Evolutionary conservation across 2,113 vertebrate species (phyloP).

Genomic region (Oryzias woworae): DNA sequence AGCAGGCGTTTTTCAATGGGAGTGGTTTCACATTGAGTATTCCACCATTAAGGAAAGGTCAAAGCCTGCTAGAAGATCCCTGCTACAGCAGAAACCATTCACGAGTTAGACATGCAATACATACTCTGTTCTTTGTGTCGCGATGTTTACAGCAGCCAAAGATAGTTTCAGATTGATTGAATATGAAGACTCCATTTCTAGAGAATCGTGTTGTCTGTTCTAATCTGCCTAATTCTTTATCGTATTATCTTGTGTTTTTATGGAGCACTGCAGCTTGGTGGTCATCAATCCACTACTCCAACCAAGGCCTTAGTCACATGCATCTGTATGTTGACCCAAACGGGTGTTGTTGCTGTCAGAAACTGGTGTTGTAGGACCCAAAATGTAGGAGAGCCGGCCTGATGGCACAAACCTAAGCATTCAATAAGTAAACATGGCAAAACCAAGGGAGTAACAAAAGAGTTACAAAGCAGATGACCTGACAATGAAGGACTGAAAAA

Average conservation of each 20-base stretch:
- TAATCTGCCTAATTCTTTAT: conserved; percentile 3
- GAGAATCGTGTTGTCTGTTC: not conserved
- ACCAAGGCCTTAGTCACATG: no score
- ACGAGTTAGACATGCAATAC: not conserved
- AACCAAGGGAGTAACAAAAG: no score
- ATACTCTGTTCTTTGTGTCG: not conserved
- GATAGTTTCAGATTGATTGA: not conserved
- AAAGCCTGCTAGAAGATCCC: not conserved
- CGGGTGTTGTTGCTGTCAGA: no score
- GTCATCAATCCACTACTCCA: no score
- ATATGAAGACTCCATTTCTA: not conserved
- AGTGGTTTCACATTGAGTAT: conserved; percentile 7
- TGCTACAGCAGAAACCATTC: conserved; percentile 1
- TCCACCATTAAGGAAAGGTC: conserved; percentile 24
- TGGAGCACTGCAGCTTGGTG: no score
- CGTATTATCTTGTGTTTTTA: not conserved
- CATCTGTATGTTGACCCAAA: no score
- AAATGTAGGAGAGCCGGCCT: no score
- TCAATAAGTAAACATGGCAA: no score
- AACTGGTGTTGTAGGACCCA: no score
- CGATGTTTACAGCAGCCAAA: not conserved
- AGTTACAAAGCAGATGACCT: no score
- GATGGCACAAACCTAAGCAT: no score
- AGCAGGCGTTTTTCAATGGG: conserved; percentile 24
- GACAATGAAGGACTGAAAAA: no score